Percentiles rank a stretch among this genome's conserved stretches.
Evolutionary conservation across 2,113 vertebrate species (phyloP).

Genomic region (Tyrannus savana): DNA sequence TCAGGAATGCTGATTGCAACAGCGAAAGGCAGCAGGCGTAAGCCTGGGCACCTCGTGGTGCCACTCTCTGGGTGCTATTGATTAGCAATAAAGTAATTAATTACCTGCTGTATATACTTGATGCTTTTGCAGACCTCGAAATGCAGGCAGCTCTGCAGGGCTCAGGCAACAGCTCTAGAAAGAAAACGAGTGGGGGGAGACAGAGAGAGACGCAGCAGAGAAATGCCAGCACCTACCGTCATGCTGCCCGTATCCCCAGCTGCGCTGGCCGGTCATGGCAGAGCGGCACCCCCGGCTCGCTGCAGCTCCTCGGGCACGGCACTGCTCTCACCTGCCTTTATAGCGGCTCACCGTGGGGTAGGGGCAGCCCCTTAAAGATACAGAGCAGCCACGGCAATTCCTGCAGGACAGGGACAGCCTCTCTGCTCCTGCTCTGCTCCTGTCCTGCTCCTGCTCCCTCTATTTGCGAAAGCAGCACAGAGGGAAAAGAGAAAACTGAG

Average conservation of each 20-base stretch:
- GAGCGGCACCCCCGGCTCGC: conserved; percentile 3
- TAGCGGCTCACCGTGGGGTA: conserved; percentile 23
- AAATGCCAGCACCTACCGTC: conserved; percentile 83
- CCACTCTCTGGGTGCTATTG: not conserved
- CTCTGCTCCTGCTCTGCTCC: not conserved
- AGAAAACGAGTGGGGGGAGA: not conserved
- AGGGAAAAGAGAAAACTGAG: not conserved
- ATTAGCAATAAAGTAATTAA: not conserved
- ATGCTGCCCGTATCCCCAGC: conserved; percentile 92
- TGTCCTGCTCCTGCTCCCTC: not conserved
- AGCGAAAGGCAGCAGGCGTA: not conserved
- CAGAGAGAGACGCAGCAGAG: not conserved
- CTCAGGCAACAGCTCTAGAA: conserved; percentile 3
- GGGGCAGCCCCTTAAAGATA: conserved; percentile 79
- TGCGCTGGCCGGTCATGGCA: conserved; percentile 83
- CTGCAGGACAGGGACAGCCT: not conserved
- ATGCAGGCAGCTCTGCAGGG: conserved; percentile 33
- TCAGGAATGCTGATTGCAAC: not conserved
- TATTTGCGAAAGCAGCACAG: not conserved
- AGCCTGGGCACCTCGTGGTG: not conserved
- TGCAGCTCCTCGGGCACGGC: not conserved
- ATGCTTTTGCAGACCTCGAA: not conserved
- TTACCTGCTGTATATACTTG: conserved; percentile 14
- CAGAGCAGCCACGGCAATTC: conserved; percentile 47
- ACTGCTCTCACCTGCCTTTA: conserved; percentile 65